Base-by-base conservation (phyloP, 2,797 vertebrate species). In the Jordanella pulchra region DNA sequence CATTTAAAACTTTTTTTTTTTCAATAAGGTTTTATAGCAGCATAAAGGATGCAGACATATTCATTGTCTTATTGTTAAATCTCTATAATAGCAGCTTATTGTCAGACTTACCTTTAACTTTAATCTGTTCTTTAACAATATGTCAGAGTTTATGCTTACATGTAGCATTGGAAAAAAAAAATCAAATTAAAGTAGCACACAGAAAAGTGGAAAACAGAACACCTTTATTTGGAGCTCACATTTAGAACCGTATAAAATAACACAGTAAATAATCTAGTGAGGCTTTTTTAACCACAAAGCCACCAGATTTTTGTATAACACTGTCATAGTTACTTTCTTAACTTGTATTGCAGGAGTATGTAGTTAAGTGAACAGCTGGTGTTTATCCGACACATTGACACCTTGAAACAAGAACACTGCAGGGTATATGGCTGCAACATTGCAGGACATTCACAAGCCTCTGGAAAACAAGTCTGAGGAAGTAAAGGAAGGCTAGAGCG, bases 211-310 rank as follows among this genome's bases (percentile, higher is more conserved):
- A 87, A 93, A 93, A 90, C 87, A 80, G 73, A 81, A 72, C 82
- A 90, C 71, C 75, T 93, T 93, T 91, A 92, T 93, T 93, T 90
- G 78, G n/a, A 87, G 84, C 74, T 68, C 28, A 89, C 82, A 80
- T 84, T 88, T 89, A 61, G 87, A 89, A 84, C 82, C 67, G 86
- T 91, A 91, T 87, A 92, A 93, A 93, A 92, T 78, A 84, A 63
- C 80, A 91, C 86, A 87, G 85, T 89, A 86, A 87, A 87, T 81
- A 85, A 73, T 77, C 87, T 87, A 90, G 71, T 78, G 86, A 89
- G 81, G 84, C 76, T 84, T 78, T 64, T 86, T 82, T 80, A 78
- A 83, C 82, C 80, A 87, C 84, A 85, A 87, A 88, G 83, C 84
- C 74, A 84, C 69, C 72, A 81, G 76, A 86, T 84, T 80, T 85